Percentiles rank a stretch among this genome's conserved stretches.
Evolutionary conservation across 1,140 invertebrate genomes (phyloP).

Genomic region (Sycophila sp.): DNA sequence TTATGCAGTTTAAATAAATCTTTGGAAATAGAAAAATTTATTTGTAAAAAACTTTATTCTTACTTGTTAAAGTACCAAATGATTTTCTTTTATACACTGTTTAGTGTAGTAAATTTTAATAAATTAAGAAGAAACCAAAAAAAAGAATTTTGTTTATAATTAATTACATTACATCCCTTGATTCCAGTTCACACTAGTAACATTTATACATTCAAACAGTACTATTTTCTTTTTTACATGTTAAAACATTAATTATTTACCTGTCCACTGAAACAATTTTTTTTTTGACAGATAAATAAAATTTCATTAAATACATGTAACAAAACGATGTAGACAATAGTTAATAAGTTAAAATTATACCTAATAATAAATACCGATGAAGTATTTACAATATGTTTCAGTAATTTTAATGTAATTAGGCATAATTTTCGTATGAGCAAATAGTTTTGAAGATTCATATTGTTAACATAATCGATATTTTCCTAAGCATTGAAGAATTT

Average conservation of each 20-base stretch:
- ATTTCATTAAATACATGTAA: background rate
- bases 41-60: conserved; percentile 34
- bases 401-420: conserved; percentile 1
- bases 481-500: conserved; percentile 10
- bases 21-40: conserved; percentile 11
- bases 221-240: background rate
- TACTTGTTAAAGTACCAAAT: conserved; percentile 2
- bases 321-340: background rate
- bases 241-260: conserved; percentile 1
- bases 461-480: background rate
- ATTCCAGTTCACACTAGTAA: conserved; percentile 23
- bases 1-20: conserved; percentile 66
- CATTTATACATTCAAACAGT: background rate
- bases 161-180: background rate
- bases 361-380: conserved; percentile 24
- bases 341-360: conserved; percentile 11
- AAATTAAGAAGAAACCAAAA: background rate
- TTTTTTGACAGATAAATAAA: conserved; percentile 22
- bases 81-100: background rate
- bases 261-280: background rate
- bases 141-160: background rate
- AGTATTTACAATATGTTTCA: conserved; percentile 17
- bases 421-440: conserved; percentile 3
- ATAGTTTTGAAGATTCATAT: conserved; percentile 2
- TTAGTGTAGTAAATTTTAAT: conserved; percentile 13